These are phyloP conservation scores for Aspidoscelis tigris DNA, from an alignment of 2,113 vertebrate genomes.

Conservation along the genomic window DNA sequence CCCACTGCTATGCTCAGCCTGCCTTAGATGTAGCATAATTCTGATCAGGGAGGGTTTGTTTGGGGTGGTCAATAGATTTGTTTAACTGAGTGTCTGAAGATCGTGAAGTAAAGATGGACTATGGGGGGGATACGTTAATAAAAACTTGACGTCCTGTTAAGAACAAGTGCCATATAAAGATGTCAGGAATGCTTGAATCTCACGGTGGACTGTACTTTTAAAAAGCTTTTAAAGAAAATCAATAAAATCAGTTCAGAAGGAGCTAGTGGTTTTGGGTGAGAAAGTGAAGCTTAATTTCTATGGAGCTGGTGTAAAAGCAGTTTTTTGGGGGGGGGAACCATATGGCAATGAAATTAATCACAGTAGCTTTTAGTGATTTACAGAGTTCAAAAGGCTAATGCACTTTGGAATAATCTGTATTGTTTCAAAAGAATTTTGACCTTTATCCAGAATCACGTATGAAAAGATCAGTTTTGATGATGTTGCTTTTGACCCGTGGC, in stretches of 20 bases:
- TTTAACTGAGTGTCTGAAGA: too few species aligned
- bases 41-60: too few species aligned
- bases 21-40: too few species aligned
- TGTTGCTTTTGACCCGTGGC: constrained; percentile 19
- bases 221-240: neutral
- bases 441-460: neutral
- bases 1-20: too few species aligned
- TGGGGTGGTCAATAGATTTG: too few species aligned
- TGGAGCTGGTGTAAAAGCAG: neutral
- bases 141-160: neutral
- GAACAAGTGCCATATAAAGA: neutral
- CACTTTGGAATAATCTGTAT: constrained; percentile 21
- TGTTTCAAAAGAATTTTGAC: constrained; percentile 1
- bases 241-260: neutral
- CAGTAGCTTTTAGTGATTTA: neutral
- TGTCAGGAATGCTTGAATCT: neutral
- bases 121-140: neutral
- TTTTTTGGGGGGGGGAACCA: neutral
- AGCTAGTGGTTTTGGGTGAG: neutral
- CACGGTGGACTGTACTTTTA: neutral
- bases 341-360: neutral
- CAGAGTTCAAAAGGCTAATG: neutral
- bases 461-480: constrained; percentile 14
- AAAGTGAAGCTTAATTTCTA: neutral
- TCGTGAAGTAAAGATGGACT: neutral